A percentile compares a stretch with the other conserved stretches of the same genome.
Conservation (phyloP, 53 echinoderm and acorn worm genomes). For the Hippasteria phrygiana region DNA sequence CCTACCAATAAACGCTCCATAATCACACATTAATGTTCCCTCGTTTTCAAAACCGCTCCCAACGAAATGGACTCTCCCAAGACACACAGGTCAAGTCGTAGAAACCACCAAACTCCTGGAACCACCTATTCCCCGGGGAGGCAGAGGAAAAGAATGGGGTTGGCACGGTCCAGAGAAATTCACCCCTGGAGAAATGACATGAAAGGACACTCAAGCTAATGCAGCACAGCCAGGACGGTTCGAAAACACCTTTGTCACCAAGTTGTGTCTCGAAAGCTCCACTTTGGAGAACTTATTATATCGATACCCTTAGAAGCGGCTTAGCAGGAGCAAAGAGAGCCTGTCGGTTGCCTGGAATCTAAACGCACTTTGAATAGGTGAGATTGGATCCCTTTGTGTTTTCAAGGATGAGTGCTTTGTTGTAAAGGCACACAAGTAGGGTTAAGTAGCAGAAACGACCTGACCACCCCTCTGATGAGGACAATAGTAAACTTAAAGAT, state of each 20-base stretch:
- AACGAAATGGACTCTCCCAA: conserved; percentile 33
- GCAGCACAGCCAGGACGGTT: background rate
- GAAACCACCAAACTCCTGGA: background rate
- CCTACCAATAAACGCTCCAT: conserved; percentile 51
- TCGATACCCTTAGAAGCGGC: conserved; percentile 46
- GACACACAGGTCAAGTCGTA: background rate
- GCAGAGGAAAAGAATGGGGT: background rate
- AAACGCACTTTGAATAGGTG: conserved; percentile 12
- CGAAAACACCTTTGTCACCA: conserved; percentile 55
- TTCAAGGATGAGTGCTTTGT: conserved; percentile 20
- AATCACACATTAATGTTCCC: conserved; percentile 47
- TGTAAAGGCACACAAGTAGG: conserved; percentile 39
- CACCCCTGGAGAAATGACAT: conserved; percentile 25
- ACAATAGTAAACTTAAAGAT: no score
- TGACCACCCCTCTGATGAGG: background rate
- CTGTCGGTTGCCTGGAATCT: conserved; percentile 5
- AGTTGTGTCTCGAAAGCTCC: conserved; percentile 33
- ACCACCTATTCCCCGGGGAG: background rate
- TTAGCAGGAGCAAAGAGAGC: background rate
- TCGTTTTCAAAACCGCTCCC: conserved; percentile 48
- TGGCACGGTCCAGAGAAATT: conserved; percentile 27
- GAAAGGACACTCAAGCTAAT: conserved; percentile 40
- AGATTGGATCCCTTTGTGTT: background rate
- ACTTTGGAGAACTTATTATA: conserved; percentile 43
- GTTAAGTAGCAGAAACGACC: conserved; percentile 43